These are phyloP conservation scores for Ditylenchus dipsaci DNA, from an alignment of 1,140 invertebrate species.

Conservation along the genomic window DNA sequence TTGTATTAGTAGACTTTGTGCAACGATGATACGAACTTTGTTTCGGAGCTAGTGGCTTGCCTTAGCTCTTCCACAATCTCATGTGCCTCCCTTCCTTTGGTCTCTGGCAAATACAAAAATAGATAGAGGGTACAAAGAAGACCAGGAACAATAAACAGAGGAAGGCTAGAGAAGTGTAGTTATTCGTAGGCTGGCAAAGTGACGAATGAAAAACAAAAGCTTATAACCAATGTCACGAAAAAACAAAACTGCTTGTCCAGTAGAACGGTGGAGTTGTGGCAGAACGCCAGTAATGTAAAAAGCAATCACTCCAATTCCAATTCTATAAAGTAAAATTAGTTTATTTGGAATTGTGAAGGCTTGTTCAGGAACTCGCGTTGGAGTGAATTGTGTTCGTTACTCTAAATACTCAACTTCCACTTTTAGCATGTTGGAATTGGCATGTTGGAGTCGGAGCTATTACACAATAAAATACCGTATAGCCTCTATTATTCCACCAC, in stretches of 20 bases:
- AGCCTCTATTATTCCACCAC: no score
- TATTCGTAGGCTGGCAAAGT: constrained; percentile 43
- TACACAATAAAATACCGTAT: no score
- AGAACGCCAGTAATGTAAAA: background rate
- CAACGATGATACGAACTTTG: no score
- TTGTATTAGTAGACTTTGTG: no score
- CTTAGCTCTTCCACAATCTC: constrained; percentile 4
- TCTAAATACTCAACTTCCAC: no score
- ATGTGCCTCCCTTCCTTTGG: background rate
- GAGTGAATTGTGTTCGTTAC: no score
- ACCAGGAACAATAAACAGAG: constrained; percentile 48
- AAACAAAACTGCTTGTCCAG: constrained; percentile 23
- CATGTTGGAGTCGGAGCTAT: no score
- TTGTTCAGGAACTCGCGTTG: no score
- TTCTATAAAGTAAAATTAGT: background rate
- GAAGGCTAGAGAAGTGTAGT: constrained; percentile 48
- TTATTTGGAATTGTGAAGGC: no score
- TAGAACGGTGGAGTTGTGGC: background rate
- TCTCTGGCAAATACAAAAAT: background rate
- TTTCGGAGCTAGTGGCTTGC: no score
- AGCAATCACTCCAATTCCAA: background rate
- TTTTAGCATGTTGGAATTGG: no score
- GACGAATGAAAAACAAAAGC: constrained; percentile 45
- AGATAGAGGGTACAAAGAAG: background rate
- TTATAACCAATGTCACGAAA: constrained; percentile 43